Base-by-base conservation (phyloP, 1,140 invertebrate genomes). In the Neodiprion fabricii region DNA sequence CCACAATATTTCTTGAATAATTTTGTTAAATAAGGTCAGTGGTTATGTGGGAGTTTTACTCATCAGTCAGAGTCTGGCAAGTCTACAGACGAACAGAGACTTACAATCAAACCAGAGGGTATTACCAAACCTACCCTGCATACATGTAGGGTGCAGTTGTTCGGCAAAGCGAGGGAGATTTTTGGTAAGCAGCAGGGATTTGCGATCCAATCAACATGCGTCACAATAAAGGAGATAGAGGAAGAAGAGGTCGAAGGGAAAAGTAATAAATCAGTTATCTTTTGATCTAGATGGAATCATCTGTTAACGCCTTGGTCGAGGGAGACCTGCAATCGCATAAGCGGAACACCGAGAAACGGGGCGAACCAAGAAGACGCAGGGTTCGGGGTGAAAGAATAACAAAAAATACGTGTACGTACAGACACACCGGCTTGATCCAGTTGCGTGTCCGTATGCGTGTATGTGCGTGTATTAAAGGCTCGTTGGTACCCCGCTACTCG, bases 241-340 rank as follows among this genome's bases (percentile, higher is more conserved):
- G 40, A 21, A 12, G 17, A 11, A 47, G 67, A 12, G 67, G 17
- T 40, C 28, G 28, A 40, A 40, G 28, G 28, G 14, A 69, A 47
- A 47, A 47, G 67, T 69, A 69, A 69, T 69, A 69, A 69, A 69
- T 69, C 67, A 69, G 21, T 47, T 21, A 69, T 69, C 67, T 69
- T 47, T 23, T 69, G 40, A 69, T 69, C 67, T 47, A 47, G 67
- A 47, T 69, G 67, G 23, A 69, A 69, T 69, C 67, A 69, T 69
- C 67, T 69, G 67, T 69, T 69, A 47, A 69, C 67, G 67, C 67
- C 67, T 40, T 21, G 67, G 40, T 17, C 40, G 67, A 21, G 40
- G 67, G 40, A 69, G 67, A 21, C 17, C 61, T 14, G 61, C 12
- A 14, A 7, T 3, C 11, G 67, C 21, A 17, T 12, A 69, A 47